Base-by-base conservation (phyloP, 2,888 invertebrate genomes). In the Tetragnatha montana region DNA sequence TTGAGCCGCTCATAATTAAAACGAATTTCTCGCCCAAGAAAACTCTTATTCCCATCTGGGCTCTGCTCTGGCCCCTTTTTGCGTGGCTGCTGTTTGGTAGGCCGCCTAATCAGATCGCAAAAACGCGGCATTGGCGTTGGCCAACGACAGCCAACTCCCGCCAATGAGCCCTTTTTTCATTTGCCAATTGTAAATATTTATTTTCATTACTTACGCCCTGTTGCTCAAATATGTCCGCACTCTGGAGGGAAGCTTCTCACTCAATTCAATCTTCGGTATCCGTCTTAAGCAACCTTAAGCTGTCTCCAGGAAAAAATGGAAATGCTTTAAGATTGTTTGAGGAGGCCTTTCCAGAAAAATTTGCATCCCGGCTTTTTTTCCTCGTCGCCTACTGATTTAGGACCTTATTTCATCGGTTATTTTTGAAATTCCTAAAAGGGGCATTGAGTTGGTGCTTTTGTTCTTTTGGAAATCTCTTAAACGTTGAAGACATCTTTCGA, bases 1-100 rank as follows among this genome's bases (percentile, higher is more conserved):
- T 90, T 90, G 76, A 90, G 78, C 73, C 81, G 85, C 89, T 89
- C 85, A 89, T 89, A 89, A 89, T 89, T 89, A 89, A 89, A 89
- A 89, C 89, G 88, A 88, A 88, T 88, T 88, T 88, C 88, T 88
- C 80, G 89, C 89, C 85, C 81, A 89, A 89, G 85, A 89, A 89
- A 89, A 89, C 81, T 85, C 80, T 47, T 89, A 89, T 89, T 89
- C 89, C 89, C 89, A 76, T 76, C 49, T 85, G 89, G 76, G 80
- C 81, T 85, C 84, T 74, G 80, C 79, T 80, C 84, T 88, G 83
- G 74, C 83, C 60, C 73, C 51, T 69, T 69, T 73, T n/a, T 60
- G 22, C 71, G 80, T 81, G 76, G 49, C 81, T 87, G 68, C 35
- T 71, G 50, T 76, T 88, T 81, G 69, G 50, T 80, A 47, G 49